Conservation (phyloP, 2,797 vertebrate species). For the Rhabdophis nuchalis region DNA sequence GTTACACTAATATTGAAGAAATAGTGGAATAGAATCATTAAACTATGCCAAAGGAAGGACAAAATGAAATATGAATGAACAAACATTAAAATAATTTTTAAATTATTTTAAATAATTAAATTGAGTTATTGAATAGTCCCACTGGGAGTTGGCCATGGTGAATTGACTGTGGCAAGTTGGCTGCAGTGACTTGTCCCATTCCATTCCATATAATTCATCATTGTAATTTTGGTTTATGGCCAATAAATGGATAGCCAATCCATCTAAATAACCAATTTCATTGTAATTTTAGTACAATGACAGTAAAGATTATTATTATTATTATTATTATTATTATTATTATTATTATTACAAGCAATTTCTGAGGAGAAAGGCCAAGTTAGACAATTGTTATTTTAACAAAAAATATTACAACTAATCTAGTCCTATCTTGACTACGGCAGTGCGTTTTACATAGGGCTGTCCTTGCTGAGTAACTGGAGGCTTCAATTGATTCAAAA, state of each 20-base stretch:
- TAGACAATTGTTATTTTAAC: neutral
- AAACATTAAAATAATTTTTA: neutral
- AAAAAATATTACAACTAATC: neutral
- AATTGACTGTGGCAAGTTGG: neutral
- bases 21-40: neutral
- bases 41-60: neutral
- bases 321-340: no score
- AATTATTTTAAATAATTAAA: neutral
- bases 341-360: no score
- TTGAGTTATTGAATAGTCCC: neutral
- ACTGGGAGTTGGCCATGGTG: rapidly evolving
- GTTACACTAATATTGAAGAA: neutral
- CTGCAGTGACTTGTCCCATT: neutral
- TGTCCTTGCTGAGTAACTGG: neutral
- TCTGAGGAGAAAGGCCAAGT: neutral
- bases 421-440: neutral
- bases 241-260: neutral
- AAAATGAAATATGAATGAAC: neutral
- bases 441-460: neutral
- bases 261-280: no score
- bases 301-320: no score
- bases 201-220: neutral
- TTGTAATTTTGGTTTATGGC: neutral
- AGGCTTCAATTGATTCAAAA: neutral
- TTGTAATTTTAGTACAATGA: no score